Evolutionary conservation across 2,888 invertebrate genomes (phyloP).

Genomic region (Caenorhabditis panamensis): DNA sequence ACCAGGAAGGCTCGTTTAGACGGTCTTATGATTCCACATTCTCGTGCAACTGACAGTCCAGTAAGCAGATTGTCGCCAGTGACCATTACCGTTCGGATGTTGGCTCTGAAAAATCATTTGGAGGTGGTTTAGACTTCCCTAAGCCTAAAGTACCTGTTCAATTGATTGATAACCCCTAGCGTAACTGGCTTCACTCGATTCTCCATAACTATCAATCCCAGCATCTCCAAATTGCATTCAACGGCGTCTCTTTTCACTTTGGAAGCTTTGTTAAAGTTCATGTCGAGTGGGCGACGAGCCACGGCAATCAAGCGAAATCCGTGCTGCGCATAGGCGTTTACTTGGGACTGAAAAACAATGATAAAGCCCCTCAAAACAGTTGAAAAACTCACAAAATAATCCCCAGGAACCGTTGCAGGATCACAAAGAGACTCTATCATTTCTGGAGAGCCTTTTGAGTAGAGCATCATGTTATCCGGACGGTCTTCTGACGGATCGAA

Average conservation of each 20-base stretch:
- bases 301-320: constrained; percentile 83
- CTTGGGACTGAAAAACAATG: constrained; percentile 55
- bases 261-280: constrained; percentile 80
- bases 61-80: constrained; percentile 95
- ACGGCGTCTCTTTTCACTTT: constrained; percentile 69
- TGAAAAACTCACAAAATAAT: constrained; percentile 81
- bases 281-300: constrained; percentile 82
- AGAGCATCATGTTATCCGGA: constrained; percentile 82
- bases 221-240: constrained; percentile 85
- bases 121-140: not conserved
- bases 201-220: constrained; percentile 94
- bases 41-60: constrained; percentile 91
- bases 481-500: constrained; percentile 59
- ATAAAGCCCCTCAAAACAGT: too few species aligned
- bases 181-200: constrained; percentile 87
- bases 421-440: constrained; percentile 83
- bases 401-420: constrained; percentile 83
- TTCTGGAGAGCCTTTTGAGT: constrained; percentile 82
- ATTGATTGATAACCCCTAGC: constrained; percentile 81
- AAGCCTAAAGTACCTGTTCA: constrained; percentile 65
- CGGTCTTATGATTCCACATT: constrained; percentile 85
- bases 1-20: constrained; percentile 73
- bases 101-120: constrained; percentile 84
- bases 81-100: constrained; percentile 89
- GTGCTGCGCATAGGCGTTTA: constrained; percentile 83